phyloP scores from a whole-genome alignment of 2,797 vertebrate genomes.

The Dendrocincla fuliginosa region DNA sequence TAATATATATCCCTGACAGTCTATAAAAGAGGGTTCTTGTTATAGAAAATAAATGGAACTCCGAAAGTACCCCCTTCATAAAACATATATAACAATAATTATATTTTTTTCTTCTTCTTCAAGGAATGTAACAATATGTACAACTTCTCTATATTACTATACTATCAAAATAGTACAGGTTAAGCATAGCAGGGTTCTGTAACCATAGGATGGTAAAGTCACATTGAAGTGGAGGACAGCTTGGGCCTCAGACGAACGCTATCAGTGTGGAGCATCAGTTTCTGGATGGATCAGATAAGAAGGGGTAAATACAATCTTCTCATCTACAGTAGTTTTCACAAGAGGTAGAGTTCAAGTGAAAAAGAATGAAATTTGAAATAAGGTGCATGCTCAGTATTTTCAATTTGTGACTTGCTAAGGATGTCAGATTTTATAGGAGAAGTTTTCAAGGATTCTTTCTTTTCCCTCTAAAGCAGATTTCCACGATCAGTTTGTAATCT shows the following conservation, averaged over 20 bases:
- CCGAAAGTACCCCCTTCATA: constrained; percentile 81
- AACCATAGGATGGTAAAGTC: constrained; percentile 63
- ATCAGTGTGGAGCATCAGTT: constrained; percentile 63
- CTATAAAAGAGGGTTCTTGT: constrained; percentile 82
- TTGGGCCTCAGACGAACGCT: constrained; percentile 43
- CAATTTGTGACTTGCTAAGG: constrained; percentile 47
- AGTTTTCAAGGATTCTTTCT: constrained; percentile 9
- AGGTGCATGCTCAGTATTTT: constrained; percentile 75
- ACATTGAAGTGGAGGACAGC: constrained; percentile 71
- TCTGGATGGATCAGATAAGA: constrained; percentile 68
- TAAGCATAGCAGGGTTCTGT: constrained; percentile 62
- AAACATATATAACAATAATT: constrained; percentile 80
- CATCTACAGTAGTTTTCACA: constrained; percentile 84
- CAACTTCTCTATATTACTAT: constrained; percentile 74
- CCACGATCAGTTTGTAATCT: constrained; percentile 83
- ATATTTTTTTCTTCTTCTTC: constrained; percentile 73
- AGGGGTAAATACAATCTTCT: constrained; percentile 68
- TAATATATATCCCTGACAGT: constrained; percentile 82
- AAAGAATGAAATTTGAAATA: constrained; percentile 65
- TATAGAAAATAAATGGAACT: constrained; percentile 83
- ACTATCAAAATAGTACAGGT: constrained; percentile 78
- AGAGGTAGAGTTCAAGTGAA: constrained; percentile 83
- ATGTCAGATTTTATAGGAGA: constrained; percentile 5
- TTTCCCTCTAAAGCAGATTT: constrained; percentile 10
- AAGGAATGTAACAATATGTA: constrained; percentile 83